Conservation (phyloP, 2,888 invertebrate genomes). For the Philaethria dido region DNA sequence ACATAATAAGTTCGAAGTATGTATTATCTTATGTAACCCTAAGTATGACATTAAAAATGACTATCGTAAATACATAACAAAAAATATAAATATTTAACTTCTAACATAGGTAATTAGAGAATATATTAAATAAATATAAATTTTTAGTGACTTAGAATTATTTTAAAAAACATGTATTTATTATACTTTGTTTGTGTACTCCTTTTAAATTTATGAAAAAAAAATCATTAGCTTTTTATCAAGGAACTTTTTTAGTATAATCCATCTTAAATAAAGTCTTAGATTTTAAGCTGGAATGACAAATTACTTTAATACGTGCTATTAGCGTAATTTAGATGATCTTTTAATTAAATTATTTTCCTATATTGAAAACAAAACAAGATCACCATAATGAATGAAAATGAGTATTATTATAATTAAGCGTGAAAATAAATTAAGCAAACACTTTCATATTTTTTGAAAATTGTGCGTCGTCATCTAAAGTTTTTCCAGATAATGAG, state of each 20-base stretch:
- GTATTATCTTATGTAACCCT: neutral
- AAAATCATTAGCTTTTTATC: neutral
- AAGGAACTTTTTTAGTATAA: conserved; percentile 13
- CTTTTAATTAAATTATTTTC: neutral
- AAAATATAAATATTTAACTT: conserved; percentile 5
- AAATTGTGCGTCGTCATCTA: conserved; percentile 60
- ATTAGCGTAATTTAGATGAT: neutral
- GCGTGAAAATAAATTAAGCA: conserved; percentile 48
- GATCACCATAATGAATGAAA: neutral
- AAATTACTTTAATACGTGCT: neutral
- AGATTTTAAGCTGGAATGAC: neutral
- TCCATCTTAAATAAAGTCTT: neutral
- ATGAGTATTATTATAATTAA: conserved; percentile 9
- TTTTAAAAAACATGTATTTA: conserved; percentile 1
- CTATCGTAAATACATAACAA: conserved; percentile 2
- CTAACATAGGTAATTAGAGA: conserved; percentile 2
- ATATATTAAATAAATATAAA: conserved; percentile 10
- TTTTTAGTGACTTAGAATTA: neutral
- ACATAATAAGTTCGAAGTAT: conserved; percentile 7
- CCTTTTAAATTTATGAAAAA: neutral
- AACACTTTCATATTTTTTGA: conserved; percentile 62
- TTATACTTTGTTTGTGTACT: neutral
- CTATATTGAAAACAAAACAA: neutral
- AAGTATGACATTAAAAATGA: neutral
- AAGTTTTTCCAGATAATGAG: conserved; percentile 59